Base-by-base conservation (phyloP, 1,140 invertebrate genomes). In the Prorops nasuta region DNA sequence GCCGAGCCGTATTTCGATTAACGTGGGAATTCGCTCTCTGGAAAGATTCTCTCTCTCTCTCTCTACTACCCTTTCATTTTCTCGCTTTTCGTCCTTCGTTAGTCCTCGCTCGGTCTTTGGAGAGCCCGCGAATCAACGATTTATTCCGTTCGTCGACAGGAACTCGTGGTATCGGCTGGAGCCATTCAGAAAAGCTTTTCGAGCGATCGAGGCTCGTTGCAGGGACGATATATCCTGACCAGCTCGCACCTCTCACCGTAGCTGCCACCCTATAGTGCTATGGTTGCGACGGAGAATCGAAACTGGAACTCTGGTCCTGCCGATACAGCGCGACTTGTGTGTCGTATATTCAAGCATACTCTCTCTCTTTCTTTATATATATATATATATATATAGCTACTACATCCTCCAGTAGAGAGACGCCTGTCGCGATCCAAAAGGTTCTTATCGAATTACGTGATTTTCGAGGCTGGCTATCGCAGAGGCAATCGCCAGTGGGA, bases 141-240 rank as follows among this genome's bases (percentile, higher is more conserved):
- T 60, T 59, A 58, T 59, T 34, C 40, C 24, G 44, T 31, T 38
- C 24, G 45, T 42, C 48, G 47, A 44, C 44, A 44, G 34, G 28
- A 34, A 21, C 58, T 38, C 56, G 51, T 50, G 40, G 38, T 34
- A 43, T 54, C 51, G 57, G 34, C 47, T 19, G 47, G 20, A 36
- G 44, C 58, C 57, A 56, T 60, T 57, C 46, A 60, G 51, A 22
- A 58, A 57, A 60, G 54, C 58, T 62, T 56, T 51, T 46, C 42
- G 43, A 37, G 60, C 60, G 58, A 62, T 62, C 49, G 60, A 62
- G 51, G 37, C 41, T 60, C 58, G 58, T 59, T 55, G 56, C 46
- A 51, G 52, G 44, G 34, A 39, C 47, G 54, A 54, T 60, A 57
- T 60, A 62, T 60, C 41, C 59, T 46, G 41, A 44, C 54, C 28